Evolutionary conservation across 1,140 invertebrate genomes (phyloP), one percentile per base, ranked within the genome.

Genomic region (Drosophila mauritiana): DNA sequence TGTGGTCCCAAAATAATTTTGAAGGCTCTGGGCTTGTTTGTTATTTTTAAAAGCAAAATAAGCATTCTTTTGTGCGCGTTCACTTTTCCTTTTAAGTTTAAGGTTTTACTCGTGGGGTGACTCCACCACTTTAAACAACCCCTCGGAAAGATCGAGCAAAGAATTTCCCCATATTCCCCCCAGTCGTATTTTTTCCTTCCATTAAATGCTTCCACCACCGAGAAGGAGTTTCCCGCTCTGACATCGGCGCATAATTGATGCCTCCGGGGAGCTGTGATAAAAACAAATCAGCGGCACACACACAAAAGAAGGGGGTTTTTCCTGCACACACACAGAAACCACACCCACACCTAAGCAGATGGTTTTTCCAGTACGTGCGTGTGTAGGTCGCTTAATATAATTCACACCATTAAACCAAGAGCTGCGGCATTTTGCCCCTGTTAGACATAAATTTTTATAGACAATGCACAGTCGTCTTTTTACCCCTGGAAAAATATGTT

Each of bases 361-460:
- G 56, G 46, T 57, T 46, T 57, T 20, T 5, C 36, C 45, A 52
- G 13, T 52, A 43, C 56, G 52, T 39, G 63, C 45, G 57, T 76
- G 79, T 59, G 73, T 64, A 43, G 73, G 56, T 65, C 76, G 80
- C 80, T 77, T 88, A 88, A 89, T 88, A 88, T 88, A 88, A 88
- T 88, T 88, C 83, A 88, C 83, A 89, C 83, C 83, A 88, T 88
- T 88, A 88, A 88, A 88, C 83, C 83, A 53, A 89, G 76, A 84
- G 84, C 84, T 88, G 80, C 55, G 82, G 79, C 79, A 78, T 83
- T 82, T 80, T 67, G 73, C 68, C 75, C 75, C 83, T 59, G 76
- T 79, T 78, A 67, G 75, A 77, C 83, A 88, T 89, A 88, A 68
- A 88, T 88, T 89, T 88, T 80, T 88, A 88, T 89, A 88, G 83